Evolutionary conservation across 2,797 vertebrate genomes (phyloP).

Genomic region (Chloroceryle amazona): DNA sequence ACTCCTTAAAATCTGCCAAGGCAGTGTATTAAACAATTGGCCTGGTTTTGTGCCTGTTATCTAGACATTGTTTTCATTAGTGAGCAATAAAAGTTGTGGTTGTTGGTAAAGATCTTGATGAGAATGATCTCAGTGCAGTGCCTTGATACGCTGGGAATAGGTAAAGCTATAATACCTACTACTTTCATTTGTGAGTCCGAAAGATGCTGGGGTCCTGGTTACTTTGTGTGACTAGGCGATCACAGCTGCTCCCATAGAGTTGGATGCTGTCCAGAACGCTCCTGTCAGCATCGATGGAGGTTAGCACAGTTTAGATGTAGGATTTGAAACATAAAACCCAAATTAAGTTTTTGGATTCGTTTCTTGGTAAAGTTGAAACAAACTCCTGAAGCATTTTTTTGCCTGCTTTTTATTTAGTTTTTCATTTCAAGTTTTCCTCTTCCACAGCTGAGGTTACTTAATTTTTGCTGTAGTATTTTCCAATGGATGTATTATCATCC

Average conservation of each 20-base stretch:
- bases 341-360: background rate
- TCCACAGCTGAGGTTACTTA: background rate
- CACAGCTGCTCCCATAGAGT: background rate
- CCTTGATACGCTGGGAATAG: background rate
- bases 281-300: background rate
- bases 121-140: background rate
- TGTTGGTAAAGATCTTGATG: background rate
- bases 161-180: background rate
- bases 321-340: background rate
- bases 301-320: background rate
- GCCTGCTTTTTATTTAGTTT: background rate
- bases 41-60: background rate
- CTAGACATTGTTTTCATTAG: background rate
- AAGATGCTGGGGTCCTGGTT: background rate
- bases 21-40: background rate
- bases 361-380: background rate
- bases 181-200: background rate
- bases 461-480: background rate
- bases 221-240: fast-evolving
- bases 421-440: background rate
- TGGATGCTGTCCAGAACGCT: background rate
- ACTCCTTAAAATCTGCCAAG: background rate
- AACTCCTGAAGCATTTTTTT: background rate
- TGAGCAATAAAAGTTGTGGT: background rate
- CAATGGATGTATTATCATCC: background rate